Base-by-base conservation (phyloP, 1,140 invertebrate species). In the Lasioglossum albipes region DNA sequence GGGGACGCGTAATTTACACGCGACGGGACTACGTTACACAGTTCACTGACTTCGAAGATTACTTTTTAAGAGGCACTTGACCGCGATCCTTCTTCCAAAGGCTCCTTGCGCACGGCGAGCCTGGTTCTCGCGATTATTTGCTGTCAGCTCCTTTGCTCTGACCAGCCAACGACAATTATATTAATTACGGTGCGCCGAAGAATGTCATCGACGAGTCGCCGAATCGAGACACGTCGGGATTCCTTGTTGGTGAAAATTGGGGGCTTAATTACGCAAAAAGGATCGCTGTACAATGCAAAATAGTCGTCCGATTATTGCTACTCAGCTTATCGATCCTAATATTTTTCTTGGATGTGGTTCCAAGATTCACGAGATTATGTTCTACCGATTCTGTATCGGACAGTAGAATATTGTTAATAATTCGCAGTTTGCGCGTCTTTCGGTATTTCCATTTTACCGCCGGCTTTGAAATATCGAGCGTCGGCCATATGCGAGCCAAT, bases 1-100 rank as follows among this genome's bases (percentile, higher is more conserved):
- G 84, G 89, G 87, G 72, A 77, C 66, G 73, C 79, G 84, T 90
- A 90, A 90, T 88, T 91, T 89, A 89, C 86, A 82, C 88, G 80
- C 76, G 74, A 85, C 79, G 81, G 68, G 75, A 84, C 75, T 83
- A 54, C 81, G 84, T 90, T 88, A 87, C 81, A 83, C 87, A 84
- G 83, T 86, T 82, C 79, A 77, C 80, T 76, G 68, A 87, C 81
- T 88, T 79, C 73, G 72, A 79, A 87, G 84, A 90, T 88, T 88
- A 88, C 79, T 88, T 89, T 84, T 62, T 79, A 81, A 84, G 12
- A 67, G 64, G 18, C n/a, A 27, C 27, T 78, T 65, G 68, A 41
- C 22, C 70, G 62, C 45, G 36, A 66, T 79, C 72, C 59, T 20
- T 31, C 22, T 45, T 65, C 61, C 18, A 7, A 45, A 27, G 20